Evolutionary conservation across 2,888 invertebrate species (phyloP).

Genomic region (Hydrotaea cyrtoneurina): DNA sequence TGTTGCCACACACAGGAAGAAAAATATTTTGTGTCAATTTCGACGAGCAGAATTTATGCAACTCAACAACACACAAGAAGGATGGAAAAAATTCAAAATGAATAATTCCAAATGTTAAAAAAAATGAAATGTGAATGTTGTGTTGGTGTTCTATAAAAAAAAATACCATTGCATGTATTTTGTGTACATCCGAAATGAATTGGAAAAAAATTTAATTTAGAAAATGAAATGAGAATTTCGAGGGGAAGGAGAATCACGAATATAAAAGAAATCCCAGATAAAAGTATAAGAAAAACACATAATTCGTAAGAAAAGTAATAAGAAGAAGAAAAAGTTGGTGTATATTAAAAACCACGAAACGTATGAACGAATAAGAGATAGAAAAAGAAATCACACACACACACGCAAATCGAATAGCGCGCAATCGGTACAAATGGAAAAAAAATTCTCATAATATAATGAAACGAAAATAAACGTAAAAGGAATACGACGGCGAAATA

Average conservation of each 20-base stretch:
- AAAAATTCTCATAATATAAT: constrained; percentile 45
- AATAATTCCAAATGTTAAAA: constrained; percentile 7
- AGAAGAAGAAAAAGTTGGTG: constrained; percentile 44
- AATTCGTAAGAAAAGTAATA: constrained; percentile 65
- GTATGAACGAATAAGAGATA: constrained; percentile 72
- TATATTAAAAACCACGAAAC: constrained; percentile 48
- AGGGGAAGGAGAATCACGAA: constrained; percentile 34
- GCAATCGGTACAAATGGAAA: constrained; percentile 52
- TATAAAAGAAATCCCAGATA: constrained; percentile 52
- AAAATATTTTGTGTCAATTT: constrained; percentile 37
- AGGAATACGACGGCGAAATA: constrained; percentile 54
- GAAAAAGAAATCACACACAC: constrained; percentile 61
- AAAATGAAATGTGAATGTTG: constrained; percentile 17
- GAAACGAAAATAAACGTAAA: constrained; percentile 56
- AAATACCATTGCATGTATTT: constrained; percentile 50
- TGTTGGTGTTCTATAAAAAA: constrained; percentile 39
- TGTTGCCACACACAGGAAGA: constrained; percentile 56
- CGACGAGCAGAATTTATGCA: constrained; percentile 24
- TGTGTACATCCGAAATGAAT: constrained; percentile 50
- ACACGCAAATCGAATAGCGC: constrained; percentile 54
- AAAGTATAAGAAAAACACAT: constrained; percentile 60
- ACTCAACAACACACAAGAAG: neutral
- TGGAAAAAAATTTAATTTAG: constrained; percentile 41
- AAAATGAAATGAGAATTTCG: constrained; percentile 37
- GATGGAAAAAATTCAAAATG: neutral